Base-by-base conservation (phyloP, 2,888 invertebrate species). In the Volucella inanis region DNA sequence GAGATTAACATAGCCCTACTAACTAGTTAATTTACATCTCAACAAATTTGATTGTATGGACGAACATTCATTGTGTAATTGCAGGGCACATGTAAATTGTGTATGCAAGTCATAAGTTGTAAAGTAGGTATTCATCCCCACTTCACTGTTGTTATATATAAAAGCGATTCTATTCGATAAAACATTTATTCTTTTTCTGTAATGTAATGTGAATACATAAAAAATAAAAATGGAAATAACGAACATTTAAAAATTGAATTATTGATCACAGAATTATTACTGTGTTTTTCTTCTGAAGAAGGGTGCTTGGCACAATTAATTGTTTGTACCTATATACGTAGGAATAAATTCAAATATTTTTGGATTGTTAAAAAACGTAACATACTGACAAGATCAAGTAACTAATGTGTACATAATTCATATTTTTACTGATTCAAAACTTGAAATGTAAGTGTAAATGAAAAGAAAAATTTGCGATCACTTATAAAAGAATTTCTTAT, bases 1-100 rank as follows among this genome's bases (percentile, higher is more conserved):
- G 97, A 97, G 93, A 96, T 97, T 88, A 97, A 97, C 90, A 95
- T 97, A 83, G 96, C 96, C 82, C 93, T 97, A 88, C 93, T 96
- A 88, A 95, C 96, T 85, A 92, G 92, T 89, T 92, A 92, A 92
- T 90, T 87, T 59, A 15, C 8, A 38, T 15, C 55, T 38, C 52
- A 41, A 38, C 10, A 59, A 8, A 50, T 9, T 11, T 18, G 39
- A 59, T 67, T 45, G 43, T 67, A 54, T 52, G 54, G 55, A 54
- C 67, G 14, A 68, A 43, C 6, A 67, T 31, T 43, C 43, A n/a
- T 64, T 64, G 57, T 57, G 49, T 47, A 57, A 59, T 68, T 41
- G 64, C 68, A 65, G 49, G 11, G 49, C 65, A 65, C 52, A 55
- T 22, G 41, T 49, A 45, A 54, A 45, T 47, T 68, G 62, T 55